Percentiles rank a stretch among this genome's conserved stretches.
These are phyloP conservation scores for Gymnosoma rotundatum DNA, from an alignment of 2,888 invertebrate genomes.

Conservation along the genomic window DNA sequence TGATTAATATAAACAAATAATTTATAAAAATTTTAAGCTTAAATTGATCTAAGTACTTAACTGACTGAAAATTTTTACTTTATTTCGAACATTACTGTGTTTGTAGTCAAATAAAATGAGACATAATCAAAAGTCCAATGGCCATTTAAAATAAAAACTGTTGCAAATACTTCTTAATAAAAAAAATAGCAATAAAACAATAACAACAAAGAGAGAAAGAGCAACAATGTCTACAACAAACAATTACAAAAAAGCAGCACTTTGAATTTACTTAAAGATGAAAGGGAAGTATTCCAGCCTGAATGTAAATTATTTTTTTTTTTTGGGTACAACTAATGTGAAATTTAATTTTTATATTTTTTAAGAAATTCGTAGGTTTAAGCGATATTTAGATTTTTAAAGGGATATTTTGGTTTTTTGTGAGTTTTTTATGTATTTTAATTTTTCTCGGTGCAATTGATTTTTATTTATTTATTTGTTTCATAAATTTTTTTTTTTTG, in stretches of 20 bases:
- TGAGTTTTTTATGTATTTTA: no score
- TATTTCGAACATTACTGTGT: background rate
- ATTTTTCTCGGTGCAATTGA: no score
- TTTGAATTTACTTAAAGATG: background rate
- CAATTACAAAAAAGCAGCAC: slow-evolving; percentile 12
- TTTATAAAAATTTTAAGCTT: no score
- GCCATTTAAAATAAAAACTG: slow-evolving; percentile 43
- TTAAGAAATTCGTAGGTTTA: background rate
- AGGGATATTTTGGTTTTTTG: background rate
- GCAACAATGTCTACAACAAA: slow-evolving; percentile 23
- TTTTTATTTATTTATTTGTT: no score
- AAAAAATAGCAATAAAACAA: background rate
- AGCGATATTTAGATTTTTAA: background rate
- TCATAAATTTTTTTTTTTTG: no score
- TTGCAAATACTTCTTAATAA: slow-evolving; percentile 42
- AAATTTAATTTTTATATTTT: no score
- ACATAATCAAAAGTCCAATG: slow-evolving; percentile 53
- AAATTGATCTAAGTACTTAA: no score
- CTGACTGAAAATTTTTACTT: no score
- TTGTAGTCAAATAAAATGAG: slow-evolving; percentile 13
- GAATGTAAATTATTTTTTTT: background rate
- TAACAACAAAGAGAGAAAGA: slow-evolving; percentile 7
- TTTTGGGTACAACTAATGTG: no score
- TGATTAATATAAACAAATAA: no score
- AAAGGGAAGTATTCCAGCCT: slow-evolving; percentile 10